phyloP scores from a whole-genome alignment of 2,113 vertebrate genomes.

The Noctilio leporinus region DNA sequence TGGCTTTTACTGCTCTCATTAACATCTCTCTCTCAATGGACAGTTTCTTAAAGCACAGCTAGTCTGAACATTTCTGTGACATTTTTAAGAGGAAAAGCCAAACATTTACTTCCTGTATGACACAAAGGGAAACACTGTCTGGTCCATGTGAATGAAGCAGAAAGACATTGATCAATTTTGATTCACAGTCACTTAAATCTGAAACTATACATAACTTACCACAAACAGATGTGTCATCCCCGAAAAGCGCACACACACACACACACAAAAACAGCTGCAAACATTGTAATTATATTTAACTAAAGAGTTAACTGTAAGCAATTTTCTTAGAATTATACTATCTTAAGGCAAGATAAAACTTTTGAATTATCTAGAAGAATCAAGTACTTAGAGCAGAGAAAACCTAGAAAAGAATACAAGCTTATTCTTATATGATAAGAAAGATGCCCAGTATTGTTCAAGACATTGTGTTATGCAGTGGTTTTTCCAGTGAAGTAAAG shows the following conservation, averaged over 20 bases:
- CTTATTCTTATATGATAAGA: not conserved
- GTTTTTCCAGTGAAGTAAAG: constrained; percentile 20
- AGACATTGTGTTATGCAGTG: not conserved
- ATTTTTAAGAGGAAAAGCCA: constrained; percentile 42
- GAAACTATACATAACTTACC: constrained; percentile 39
- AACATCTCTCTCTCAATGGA: constrained; percentile 44
- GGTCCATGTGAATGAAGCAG: constrained; percentile 10
- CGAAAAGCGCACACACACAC: not conserved
- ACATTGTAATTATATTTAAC: constrained; percentile 14
- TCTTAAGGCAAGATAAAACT: not conserved
- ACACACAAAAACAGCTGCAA: not conserved
- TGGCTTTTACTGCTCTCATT: constrained; percentile 51
- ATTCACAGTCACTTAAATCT: constrained; percentile 35
- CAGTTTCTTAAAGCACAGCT: constrained; percentile 44
- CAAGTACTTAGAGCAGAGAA: not conserved
- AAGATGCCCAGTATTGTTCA: not conserved
- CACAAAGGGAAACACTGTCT: constrained; percentile 53
- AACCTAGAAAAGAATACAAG: constrained; percentile 1
- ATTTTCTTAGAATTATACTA: constrained; percentile 20
- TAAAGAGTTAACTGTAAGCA: not conserved
- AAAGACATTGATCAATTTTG: not conserved
- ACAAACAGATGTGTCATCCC: constrained; percentile 27
- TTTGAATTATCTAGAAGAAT: constrained; percentile 25
- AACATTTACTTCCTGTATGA: constrained; percentile 50
- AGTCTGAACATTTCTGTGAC: constrained; percentile 35